Percentiles rank a stretch among this genome's conserved stretches.
These are phyloP conservation scores for Eucera pruinosa DNA, from an alignment of 2,888 invertebrate species.

Conservation along the genomic window DNA sequence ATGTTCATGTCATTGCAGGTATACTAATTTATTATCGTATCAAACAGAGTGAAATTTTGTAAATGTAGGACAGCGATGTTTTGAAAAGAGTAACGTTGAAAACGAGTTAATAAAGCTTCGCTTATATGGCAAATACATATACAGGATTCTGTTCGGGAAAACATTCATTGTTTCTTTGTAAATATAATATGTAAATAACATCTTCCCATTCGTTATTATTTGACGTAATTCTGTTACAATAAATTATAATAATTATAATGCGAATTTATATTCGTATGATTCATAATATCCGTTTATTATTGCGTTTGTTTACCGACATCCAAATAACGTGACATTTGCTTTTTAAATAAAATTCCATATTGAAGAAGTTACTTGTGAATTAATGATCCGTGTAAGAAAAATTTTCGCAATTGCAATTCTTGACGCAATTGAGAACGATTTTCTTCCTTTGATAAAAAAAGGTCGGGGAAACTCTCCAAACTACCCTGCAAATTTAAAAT, in stretches of 20 bases:
- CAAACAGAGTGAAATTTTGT: background rate
- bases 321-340: too few relatives aligned
- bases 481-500: background rate
- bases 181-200: background rate
- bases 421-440: background rate
- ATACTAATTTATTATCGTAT: conserved; percentile 3
- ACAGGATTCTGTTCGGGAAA: background rate
- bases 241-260: too few relatives aligned
- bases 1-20: background rate
- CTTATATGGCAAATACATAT: background rate
- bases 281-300: background rate
- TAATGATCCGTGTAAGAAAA: background rate
- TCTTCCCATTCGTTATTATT: background rate
- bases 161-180: background rate
- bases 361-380: background rate
- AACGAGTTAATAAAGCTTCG: background rate
- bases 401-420: too few relatives aligned
- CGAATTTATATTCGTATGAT: background rate
- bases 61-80: background rate
- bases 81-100: background rate
- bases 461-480: background rate
- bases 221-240: too few relatives aligned
- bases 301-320: too few relatives aligned
- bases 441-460: background rate
- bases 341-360: too few relatives aligned